Evolutionary conservation across 2,113 vertebrate species (phyloP), one percentile per base, ranked within the genome.

Genomic region (Archilochus colubris): DNA sequence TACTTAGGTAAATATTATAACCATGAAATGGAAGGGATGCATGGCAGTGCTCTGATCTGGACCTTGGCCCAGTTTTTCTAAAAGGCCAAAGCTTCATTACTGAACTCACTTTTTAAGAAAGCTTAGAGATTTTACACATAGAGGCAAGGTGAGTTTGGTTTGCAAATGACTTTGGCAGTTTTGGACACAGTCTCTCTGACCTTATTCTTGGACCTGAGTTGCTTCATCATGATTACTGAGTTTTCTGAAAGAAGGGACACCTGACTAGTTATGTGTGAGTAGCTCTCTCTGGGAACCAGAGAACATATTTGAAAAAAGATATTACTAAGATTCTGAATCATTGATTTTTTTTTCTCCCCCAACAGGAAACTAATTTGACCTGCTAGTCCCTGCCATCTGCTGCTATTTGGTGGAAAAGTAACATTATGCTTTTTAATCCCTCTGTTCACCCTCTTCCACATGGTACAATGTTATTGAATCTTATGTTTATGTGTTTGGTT

Each of bases 311-410:
- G 43, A 85, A 93, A 82, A 48, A 67, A 80, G 25, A 78, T 94
- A 86, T 36, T 19, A 67, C 24, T 55, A 70, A 76, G 48, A 67
- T 55, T 76, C 54, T 68, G 82, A 91, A 75, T 72, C 14, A 75
- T 7, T 86, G 79, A 55, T 77, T 93, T 62, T 63, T 63, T 66
- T 75, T 86, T 76, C 24, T 66, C 14, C 38, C 17, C 14, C 59
- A 95, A 77, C 51, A 95, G 68, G 75, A 95, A 93, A 78, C 11
- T 63, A 80, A 74, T 77, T 46, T 74, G 75, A 88, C 79, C 83
- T 94, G 31, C 40, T 93, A 59, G 53, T 59, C 27, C 64, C 79
- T 86, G 48, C 64, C 72, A 95, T 81, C 93, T 91, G 67, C 68
- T 91, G 36, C 75, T 88, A 25, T 70, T 68, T 67, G 61, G 53